These are phyloP conservation scores for Drosophila gaucha DNA, from an alignment of 2,888 invertebrate genomes.

Conservation along the genomic window DNA sequence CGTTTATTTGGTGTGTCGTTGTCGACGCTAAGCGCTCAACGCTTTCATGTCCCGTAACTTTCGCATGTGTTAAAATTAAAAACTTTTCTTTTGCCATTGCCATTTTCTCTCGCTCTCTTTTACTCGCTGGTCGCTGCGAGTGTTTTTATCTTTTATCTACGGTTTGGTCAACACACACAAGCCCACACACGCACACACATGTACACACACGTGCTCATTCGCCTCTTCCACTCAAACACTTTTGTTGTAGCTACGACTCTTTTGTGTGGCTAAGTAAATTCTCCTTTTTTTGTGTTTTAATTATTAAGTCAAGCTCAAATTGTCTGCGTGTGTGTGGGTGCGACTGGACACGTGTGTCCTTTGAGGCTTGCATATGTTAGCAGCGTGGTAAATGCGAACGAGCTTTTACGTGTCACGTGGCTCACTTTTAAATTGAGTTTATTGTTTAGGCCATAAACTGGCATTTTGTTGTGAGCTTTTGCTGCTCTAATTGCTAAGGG, in stretches of 20 bases:
- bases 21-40: constrained; percentile 46
- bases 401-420: constrained; percentile 53
- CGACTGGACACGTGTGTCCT: constrained; percentile 47
- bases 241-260: constrained; percentile 5
- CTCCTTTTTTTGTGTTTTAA: constrained; percentile 51
- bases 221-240: background rate
- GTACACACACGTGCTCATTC: background rate
- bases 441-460: constrained; percentile 53
- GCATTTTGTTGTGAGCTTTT: constrained; percentile 34
- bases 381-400: constrained; percentile 26
- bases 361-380: constrained; percentile 46
- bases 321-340: constrained; percentile 35
- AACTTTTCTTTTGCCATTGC: constrained; percentile 49
- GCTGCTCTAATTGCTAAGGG: constrained; percentile 45
- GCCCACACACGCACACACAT: background rate
- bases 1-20: constrained; percentile 54
- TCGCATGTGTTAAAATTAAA: constrained; percentile 70
- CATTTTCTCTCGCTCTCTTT: background rate
- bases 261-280: constrained; percentile 53
- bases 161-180: constrained; percentile 37
- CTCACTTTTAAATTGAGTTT: constrained; percentile 64
- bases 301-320: constrained; percentile 69
- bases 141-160: constrained; percentile 51
- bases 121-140: constrained; percentile 11
- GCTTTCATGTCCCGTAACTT: constrained; percentile 59